These are phyloP conservation scores for Pelobates fuscus DNA, from an alignment of 2,113 vertebrate species.

Conservation along the genomic window DNA sequence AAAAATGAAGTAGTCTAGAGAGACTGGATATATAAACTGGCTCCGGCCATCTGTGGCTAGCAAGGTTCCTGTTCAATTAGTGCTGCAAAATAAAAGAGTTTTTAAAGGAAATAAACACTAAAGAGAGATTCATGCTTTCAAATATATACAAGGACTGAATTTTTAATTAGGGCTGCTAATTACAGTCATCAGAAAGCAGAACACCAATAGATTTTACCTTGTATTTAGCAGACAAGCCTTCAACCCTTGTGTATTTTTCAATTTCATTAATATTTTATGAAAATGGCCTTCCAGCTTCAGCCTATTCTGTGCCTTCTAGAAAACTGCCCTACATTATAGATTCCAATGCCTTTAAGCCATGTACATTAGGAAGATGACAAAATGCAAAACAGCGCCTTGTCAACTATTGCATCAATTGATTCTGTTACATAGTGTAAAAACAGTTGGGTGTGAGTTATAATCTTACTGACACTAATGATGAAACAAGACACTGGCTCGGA, in stretches of 20 bases:
- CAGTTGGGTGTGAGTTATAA: conserved; percentile 99
- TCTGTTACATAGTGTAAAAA: conserved; percentile 96
- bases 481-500: conserved; percentile 93
- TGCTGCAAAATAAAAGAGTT: conserved; percentile 96
- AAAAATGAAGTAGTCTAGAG: conserved; percentile 75
- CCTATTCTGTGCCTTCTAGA: conserved; percentile 91
- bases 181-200: conserved; percentile 99
- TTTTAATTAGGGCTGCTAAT: conserved; percentile 99
- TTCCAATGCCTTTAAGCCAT: conserved; percentile 91
- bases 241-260: conserved; percentile 97
- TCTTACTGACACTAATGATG: conserved; percentile 98
- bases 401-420: conserved; percentile 94
- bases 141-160: conserved; percentile 99
- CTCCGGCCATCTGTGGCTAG: conserved; percentile 77
- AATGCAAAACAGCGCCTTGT: conserved; percentile 87
- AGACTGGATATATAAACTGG: conserved; percentile 82
- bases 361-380: conserved; percentile 95
- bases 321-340: conserved; percentile 96
- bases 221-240: conserved; percentile 89
- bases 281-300: conserved; percentile 98
- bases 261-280: conserved; percentile 99
- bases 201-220: conserved; percentile 97
- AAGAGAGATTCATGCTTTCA: conserved; percentile 97
- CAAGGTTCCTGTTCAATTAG: conserved; percentile 88
- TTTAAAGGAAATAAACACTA: conserved; percentile 98